Base-by-base conservation (phyloP, 2,797 vertebrate species). In the Acropternis orthonyx region DNA sequence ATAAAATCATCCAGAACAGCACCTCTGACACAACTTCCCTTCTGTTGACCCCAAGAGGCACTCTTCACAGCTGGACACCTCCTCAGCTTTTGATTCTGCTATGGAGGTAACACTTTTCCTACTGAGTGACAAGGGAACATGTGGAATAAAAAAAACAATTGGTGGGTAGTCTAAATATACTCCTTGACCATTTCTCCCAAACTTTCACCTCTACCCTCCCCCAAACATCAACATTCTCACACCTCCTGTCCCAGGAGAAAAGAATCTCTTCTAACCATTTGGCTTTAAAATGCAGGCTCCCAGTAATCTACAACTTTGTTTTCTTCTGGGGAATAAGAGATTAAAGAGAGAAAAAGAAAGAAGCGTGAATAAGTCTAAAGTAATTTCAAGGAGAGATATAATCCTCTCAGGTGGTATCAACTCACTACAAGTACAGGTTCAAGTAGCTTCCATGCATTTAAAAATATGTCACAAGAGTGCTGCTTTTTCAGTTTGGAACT, bases 141-240 rank as follows among this genome's bases (percentile, higher is more conserved):
- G 43, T 18, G n/a, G 68, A 81, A 85, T 36, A 13, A 23, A 48
- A 48, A 52, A 52, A 15, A 48, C 51, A 26, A 77, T 12, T 49
- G 12, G 68, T 92, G 87, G 68, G 87, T 96, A 89, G 89, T 84
- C 95, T 91, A 85, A 85, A 66, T 36, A 52, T 22, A 89, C 20
- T 32, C 18, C 14, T 79, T 41, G 51, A 54, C 43, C 5, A 1
- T 79, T 82, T 91, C 75, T 92, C 28, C 28, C 27, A 26, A 15
- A n/a, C 32, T 76, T 73, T 44, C 32, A 68, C 26, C 14, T 72
- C 39, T 34, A 24, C 32, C 62, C 52, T 88, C 30, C 65, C 54
- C 20, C 54, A 88, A 80, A 81, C 19, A 59, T 24, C 17, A 46
- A 75, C 36, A 80, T 3, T 5, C 24, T 74, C 10, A 8, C 48